Evolutionary conservation across 2,797 vertebrate genomes (phyloP), one percentile per base, ranked within the genome.

Genomic region (Choloepus didactylus): DNA sequence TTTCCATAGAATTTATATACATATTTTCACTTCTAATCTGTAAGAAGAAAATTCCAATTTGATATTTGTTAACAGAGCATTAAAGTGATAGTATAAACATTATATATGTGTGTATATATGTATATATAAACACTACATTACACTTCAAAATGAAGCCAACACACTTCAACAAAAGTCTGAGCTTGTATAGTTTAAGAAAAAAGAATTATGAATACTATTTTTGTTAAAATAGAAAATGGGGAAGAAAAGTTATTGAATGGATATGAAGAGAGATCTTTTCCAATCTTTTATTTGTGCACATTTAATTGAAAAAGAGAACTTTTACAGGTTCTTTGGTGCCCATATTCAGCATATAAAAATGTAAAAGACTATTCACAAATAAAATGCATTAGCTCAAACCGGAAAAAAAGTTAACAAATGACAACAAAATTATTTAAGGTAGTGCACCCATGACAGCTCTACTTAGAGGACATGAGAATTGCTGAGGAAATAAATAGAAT

Each of bases 281-380:
- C 96, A 97, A 97, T 97, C 90, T 97, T 98, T 98, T 98, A 98
- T 98, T 98, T 98, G 97, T 98, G 98, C 97, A 98, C 97, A 98
- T 96, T 97, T 95, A 97, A 96, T 97, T 98, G 98, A 98, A 98
- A 98, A 98, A 98, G 97, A 35, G 97, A 98, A 98, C 97, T 35
- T 97, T 97, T 98, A 98, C 98, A 98, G 97, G 98, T 98, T 98
- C 98, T 98, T 98, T 98, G 98, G 98, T 98, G 98, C 98, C 98
- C 98, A 98, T 98, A 98, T 97, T 97, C 97, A 98, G 98, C 98
- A 97, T 98, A 98, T 97, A 98, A 98, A 98, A 98, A 98, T 49
- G 97, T 98, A 98, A 98, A 98, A 98, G 97, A 98, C 96, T 98
- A 98, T 97, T 98, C 97, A 98, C 98, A 98, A 98, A 98, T 98